These are phyloP conservation scores for Trididemnum nubilum DNA, from an alignment of 23 tunicate species.

Conservation along the genomic window DNA sequence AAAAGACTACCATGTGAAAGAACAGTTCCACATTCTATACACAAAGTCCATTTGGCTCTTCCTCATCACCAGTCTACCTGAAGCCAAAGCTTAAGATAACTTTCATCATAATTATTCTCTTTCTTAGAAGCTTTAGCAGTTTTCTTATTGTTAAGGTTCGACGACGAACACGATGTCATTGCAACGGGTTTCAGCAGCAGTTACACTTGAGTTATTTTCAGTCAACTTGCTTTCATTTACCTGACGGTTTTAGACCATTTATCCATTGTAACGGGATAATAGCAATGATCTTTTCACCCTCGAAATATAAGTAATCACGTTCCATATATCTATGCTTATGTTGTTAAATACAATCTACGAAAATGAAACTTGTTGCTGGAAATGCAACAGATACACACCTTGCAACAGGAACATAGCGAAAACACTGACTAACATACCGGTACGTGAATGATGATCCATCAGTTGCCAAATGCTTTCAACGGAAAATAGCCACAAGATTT, in stretches of 20 bases:
- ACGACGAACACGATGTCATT: slow-evolving; percentile 20
- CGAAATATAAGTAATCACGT: slow-evolving; percentile 22
- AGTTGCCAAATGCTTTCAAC: slow-evolving; percentile 33
- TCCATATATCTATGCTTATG: slow-evolving; percentile 29
- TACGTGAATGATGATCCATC: slow-evolving; percentile 38
- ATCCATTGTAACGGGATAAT: slow-evolving; percentile 32
- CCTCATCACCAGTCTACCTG: slow-evolving; percentile 39
- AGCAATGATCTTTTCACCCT: slow-evolving; percentile 32
- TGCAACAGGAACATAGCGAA: slow-evolving; percentile 37
- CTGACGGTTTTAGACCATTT: slow-evolving; percentile 23
- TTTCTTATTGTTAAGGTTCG: slow-evolving; percentile 28
- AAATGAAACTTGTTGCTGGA: slow-evolving; percentile 34
- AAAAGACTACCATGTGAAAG: slow-evolving; percentile 27
- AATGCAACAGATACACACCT: slow-evolving; percentile 26
- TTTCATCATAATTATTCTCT: slow-evolving; percentile 29
- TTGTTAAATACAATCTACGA: slow-evolving; percentile 31
- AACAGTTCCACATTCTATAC: slow-evolving; percentile 34
- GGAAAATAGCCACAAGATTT: slow-evolving; percentile 29
- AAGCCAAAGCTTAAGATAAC: slow-evolving; percentile 39
- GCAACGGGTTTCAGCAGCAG: slow-evolving; percentile 5
- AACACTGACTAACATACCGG: slow-evolving; percentile 7
- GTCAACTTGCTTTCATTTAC: slow-evolving; percentile 33
- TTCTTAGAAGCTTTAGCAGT: slow-evolving; percentile 36
- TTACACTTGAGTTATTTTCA: slow-evolving; percentile 29
- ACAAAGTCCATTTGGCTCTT: slow-evolving; percentile 30